Evolutionary conservation across 2,888 invertebrate genomes (phyloP), one percentile per base, ranked within the genome.

Genomic region (Cryptosula pallasiana): DNA sequence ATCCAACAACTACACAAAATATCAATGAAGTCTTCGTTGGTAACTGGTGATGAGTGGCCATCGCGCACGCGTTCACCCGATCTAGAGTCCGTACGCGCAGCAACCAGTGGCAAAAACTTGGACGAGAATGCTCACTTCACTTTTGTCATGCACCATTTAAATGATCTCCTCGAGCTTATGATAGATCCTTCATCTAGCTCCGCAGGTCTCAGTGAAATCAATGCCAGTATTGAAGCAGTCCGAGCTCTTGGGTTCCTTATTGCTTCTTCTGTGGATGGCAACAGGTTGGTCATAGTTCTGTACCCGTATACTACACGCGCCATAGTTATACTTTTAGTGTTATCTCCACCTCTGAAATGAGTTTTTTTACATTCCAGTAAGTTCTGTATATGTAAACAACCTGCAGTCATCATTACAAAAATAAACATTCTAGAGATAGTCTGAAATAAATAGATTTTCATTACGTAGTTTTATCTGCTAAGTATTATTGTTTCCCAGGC

Each of bases 21-120:
- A 69, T 84, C 83, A 1, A 78, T 84, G 36, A 77, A 82, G 54
- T 80, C 84, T 0, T 84, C 84, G 1, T 77, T 84, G 0, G 80
- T 83, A 3, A 81, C 83, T 5, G 82, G 82, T 2, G 84, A 84
- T 72, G 84, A 83, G 81, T 83, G 83, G 83, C 83, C 83, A 1
- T 77, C 78, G 34, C 73, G 80, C 32, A 75, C 80, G 1, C 76
- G 78, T 16, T 81, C 82, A 1, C 80, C 81, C 55, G 83, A 83
- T 54, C 74, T 81, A n/a, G 84, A 83, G 36, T 27, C 63, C 9
- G 63, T 32, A 5, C 63, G 63, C 13, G 32, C 63, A 2, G 63
- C 63, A 13, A 72, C 70, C 13, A 70, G 70, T 23, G 75, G 74
- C 3, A 73, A 73, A 45, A 79, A 79, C 23, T 75, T 84, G 57